Conservation (phyloP, 2,797 vertebrate species). For the Chloroceryle inda region DNA sequence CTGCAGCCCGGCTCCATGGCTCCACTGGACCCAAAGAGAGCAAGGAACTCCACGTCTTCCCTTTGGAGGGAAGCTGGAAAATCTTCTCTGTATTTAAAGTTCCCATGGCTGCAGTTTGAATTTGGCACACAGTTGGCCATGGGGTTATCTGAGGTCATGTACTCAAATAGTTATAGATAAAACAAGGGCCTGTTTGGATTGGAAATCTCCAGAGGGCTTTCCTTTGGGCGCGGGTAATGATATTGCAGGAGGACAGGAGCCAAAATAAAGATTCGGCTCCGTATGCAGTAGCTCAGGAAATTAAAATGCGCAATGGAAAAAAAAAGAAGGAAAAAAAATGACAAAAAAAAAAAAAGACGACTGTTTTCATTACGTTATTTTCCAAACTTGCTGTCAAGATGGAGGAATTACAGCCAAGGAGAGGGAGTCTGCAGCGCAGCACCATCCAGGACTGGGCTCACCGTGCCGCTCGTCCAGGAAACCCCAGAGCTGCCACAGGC, state of each 20-base stretch:
- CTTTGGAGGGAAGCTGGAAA: background rate
- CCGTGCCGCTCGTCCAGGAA: background rate
- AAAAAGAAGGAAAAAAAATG: rapidly evolving
- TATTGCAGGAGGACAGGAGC: conserved; percentile 48
- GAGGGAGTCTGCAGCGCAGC: background rate
- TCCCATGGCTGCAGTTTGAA: conserved; percentile 68
- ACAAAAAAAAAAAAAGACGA: background rate
- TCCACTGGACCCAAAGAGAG: background rate
- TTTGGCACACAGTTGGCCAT: conserved; percentile 17
- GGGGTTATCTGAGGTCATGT: conserved; percentile 74
- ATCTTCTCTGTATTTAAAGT: conserved; percentile 45
- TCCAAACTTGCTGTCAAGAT: conserved; percentile 30
- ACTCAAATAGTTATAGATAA: conserved; percentile 70
- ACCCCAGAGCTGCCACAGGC: background rate
- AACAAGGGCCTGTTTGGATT: conserved; percentile 72
- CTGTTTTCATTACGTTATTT: conserved; percentile 44
- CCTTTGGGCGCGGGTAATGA: conserved; percentile 36
- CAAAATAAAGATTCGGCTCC: conserved; percentile 53
- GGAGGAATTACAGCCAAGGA: conserved; percentile 21
- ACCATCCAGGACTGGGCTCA: background rate
- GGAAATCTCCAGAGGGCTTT: conserved; percentile 72
- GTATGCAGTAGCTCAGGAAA: conserved; percentile 57
- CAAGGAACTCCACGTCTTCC: background rate
- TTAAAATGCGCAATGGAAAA: conserved; percentile 46
- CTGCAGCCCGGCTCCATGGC: rapidly evolving